These are phyloP conservation scores for Numenius arquata DNA, from an alignment of 2,113 vertebrate species.

Conservation along the genomic window DNA sequence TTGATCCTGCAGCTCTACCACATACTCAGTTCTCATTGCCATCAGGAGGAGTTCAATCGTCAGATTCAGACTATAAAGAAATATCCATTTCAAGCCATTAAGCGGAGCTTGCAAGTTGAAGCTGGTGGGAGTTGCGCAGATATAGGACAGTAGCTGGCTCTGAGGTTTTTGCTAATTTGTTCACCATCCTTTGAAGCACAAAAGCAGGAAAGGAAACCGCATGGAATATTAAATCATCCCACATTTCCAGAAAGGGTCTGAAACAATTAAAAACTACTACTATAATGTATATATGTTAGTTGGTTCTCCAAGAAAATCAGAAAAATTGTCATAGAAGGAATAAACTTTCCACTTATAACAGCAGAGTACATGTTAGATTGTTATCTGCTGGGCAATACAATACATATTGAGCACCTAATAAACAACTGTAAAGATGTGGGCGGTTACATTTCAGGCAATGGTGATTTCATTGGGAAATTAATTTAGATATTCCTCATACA, in stretches of 20 bases:
- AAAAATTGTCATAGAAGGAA: not conserved
- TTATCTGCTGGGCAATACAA: not conserved
- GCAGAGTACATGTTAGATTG: not conserved
- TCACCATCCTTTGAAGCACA: not conserved
- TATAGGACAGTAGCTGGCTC: not conserved
- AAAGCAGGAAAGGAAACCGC: not conserved
- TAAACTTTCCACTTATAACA: not conserved
- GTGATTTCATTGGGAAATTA: not conserved
- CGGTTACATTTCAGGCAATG: not conserved
- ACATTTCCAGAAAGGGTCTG: not conserved
- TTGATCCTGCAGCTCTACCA: not conserved
- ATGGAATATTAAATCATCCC: constrained; percentile 15
- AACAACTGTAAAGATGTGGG: not conserved
- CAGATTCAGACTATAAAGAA: not conserved
- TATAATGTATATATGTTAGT: not conserved
- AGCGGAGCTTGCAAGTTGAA: not conserved
- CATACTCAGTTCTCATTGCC: not conserved
- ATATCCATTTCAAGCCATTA: not conserved
- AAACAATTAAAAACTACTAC: not conserved
- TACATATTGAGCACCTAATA: not conserved
- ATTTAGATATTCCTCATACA: not conserved
- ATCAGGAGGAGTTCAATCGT: not conserved
- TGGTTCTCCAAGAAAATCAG: not conserved
- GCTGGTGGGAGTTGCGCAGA: not conserved
- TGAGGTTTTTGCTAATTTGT: constrained; percentile 21